Conservation (phyloP, 2,888 invertebrate genomes). For the Mimumesa dahlbomi region DNA sequence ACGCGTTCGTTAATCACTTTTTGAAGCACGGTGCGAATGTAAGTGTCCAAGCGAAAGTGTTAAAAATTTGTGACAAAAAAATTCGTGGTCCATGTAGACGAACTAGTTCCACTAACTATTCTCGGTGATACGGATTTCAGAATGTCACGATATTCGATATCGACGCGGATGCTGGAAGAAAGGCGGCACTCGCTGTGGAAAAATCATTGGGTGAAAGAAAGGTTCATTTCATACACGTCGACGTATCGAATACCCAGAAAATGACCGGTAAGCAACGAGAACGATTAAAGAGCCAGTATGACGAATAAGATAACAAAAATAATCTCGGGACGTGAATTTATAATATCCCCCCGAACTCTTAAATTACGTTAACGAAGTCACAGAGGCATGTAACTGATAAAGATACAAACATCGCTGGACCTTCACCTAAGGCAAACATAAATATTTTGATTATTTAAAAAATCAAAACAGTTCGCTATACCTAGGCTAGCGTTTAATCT, state of each 20-base stretch:
- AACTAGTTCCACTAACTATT: not conserved
- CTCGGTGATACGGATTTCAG: slow-evolving; percentile 51
- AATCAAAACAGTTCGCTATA: no score
- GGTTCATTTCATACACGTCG: slow-evolving; percentile 68
- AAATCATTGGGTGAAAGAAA: slow-evolving; percentile 70
- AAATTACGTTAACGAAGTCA: not conserved
- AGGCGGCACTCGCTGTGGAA: slow-evolving; percentile 62
- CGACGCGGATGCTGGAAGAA: slow-evolving; percentile 62
- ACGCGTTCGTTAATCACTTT: slow-evolving; percentile 74
- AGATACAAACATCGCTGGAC: not conserved
- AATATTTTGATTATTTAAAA: slow-evolving; percentile 29
- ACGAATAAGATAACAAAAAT: not conserved
- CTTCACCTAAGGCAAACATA: slow-evolving; percentile 18
- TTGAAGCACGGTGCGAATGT: slow-evolving; percentile 73
- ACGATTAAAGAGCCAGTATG: not conserved
- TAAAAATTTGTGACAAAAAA: not conserved
- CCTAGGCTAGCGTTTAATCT: no score
- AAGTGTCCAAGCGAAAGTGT: slow-evolving; percentile 37
- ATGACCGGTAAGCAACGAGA: slow-evolving; percentile 63
- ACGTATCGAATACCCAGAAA: slow-evolving; percentile 68
- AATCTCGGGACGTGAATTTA: not conserved
- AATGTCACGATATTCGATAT: slow-evolving; percentile 72
- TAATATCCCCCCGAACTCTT: not conserved
- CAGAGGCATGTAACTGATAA: slow-evolving; percentile 6
- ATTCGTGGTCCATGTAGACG: not conserved